phyloP scores from a whole-genome alignment of 2,888 invertebrate genomes.

The Caenorhabditis imperialis region DNA sequence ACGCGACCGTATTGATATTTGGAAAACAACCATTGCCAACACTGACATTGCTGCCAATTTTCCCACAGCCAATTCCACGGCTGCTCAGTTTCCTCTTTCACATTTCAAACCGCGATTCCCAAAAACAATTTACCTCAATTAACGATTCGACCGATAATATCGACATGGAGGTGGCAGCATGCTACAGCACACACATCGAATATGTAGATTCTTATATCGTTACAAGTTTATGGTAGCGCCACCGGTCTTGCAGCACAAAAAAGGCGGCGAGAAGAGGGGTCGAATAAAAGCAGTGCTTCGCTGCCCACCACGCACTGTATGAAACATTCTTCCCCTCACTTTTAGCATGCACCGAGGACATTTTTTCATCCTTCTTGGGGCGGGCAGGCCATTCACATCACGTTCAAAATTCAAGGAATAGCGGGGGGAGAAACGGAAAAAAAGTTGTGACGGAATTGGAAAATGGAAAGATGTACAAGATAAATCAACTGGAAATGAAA shows the following conservation, averaged over 20 bases:
- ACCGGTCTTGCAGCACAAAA: slow-evolving; percentile 12
- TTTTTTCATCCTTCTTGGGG: not conserved
- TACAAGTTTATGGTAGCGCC: slow-evolving; percentile 7
- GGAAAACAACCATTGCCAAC: too few relatives aligned
- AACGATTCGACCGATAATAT: slow-evolving; percentile 22
- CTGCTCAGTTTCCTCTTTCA: not conserved
- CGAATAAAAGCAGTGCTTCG: slow-evolving; percentile 13
- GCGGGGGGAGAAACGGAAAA: slow-evolving; percentile 2
- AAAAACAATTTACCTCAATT: too few relatives aligned
- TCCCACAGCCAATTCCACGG: too few relatives aligned
- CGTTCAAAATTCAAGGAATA: slow-evolving; percentile 1
- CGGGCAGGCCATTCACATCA: slow-evolving; percentile 5
- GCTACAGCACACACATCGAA: slow-evolving; percentile 7
- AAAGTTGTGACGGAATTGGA: not conserved
- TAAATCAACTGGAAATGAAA: slow-evolving; percentile 9
- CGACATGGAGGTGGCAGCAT: slow-evolving; percentile 23
- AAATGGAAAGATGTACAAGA: slow-evolving; percentile 18
- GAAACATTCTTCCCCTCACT: not conserved
- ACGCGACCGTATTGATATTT: too few relatives aligned
- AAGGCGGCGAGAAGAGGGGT: slow-evolving; percentile 10
- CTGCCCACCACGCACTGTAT: slow-evolving; percentile 5
- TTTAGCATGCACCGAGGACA: slow-evolving; percentile 16
- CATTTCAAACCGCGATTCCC: not conserved
- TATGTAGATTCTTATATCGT: slow-evolving; percentile 8
- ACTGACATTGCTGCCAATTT: too few relatives aligned